phyloP scores from a whole-genome alignment of 2,113 vertebrate genomes.

The Accipiter cooperii region DNA sequence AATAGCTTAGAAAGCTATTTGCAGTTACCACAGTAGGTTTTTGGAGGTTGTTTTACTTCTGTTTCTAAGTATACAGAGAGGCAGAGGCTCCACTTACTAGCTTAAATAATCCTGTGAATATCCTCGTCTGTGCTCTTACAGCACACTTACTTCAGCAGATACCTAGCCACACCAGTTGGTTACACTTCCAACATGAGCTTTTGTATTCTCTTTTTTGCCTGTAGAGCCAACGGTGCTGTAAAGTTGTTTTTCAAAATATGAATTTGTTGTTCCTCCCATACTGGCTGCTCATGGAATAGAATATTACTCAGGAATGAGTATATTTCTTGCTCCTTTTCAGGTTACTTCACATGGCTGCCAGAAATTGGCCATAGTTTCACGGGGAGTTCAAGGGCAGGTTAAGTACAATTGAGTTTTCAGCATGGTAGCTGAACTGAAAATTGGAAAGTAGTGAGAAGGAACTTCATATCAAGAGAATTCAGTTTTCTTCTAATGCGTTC shows the following conservation, averaged over 20 bases:
- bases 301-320: not conserved
- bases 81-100: not conserved
- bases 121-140: not conserved
- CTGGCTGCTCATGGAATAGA: not conserved
- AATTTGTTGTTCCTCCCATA: not conserved
- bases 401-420: not conserved
- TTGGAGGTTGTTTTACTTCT: not conserved
- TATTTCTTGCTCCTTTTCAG: not conserved
- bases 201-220: not conserved
- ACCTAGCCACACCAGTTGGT: not conserved
- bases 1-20: not conserved
- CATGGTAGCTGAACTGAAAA: not conserved
- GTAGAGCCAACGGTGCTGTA: not conserved
- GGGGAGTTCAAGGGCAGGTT: not conserved
- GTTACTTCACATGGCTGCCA: not conserved
- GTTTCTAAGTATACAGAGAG: not conserved
- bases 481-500: not conserved
- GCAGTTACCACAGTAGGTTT: not conserved
- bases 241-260: not conserved
- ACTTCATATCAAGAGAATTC: not conserved
- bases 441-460: not conserved
- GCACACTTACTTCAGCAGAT: not conserved
- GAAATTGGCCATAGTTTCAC: not conserved
- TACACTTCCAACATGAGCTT: not conserved
- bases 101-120: not conserved